Evolutionary conservation across 1,140 invertebrate species (phyloP).

Genomic region (Triops cancriformis): DNA sequence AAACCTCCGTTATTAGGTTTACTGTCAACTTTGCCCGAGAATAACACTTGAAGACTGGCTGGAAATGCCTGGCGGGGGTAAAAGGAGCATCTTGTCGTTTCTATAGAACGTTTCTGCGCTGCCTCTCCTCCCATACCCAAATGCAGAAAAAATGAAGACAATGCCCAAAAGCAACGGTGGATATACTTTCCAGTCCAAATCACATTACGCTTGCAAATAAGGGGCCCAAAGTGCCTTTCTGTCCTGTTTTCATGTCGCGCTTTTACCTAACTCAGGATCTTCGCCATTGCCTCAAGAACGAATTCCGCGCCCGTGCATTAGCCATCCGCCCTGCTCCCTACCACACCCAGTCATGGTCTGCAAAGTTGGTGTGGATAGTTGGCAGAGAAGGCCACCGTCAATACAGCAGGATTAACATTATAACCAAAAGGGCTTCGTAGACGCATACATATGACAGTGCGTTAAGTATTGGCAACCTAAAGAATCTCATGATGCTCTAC

Average conservation of each 20-base stretch:
- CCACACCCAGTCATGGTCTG: too few relatives aligned
- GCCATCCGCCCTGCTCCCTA: too few relatives aligned
- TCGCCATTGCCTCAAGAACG: not conserved
- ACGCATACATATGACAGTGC: too few relatives aligned
- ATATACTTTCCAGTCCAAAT: not conserved
- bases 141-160: not conserved
- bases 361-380: too few relatives aligned
- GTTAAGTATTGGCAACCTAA: too few relatives aligned
- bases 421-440: too few relatives aligned
- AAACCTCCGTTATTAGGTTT: slow-evolving; percentile 12
- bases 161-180: slow-evolving; percentile 8
- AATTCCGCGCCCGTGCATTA: too few relatives aligned
- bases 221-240: slow-evolving; percentile 4
- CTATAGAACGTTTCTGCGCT: not conserved
- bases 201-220: slow-evolving; percentile 1
- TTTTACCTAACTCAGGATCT: not conserved
- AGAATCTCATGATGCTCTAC: too few relatives aligned
- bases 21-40: slow-evolving; percentile 5
- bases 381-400: too few relatives aligned
- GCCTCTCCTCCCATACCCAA: not conserved
- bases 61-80: not conserved
- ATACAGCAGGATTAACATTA: too few relatives aligned
- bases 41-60: not conserved
- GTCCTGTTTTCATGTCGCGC: not conserved
- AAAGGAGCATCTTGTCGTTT: not conserved